Evolutionary conservation across 2,113 vertebrate genomes (phyloP).

Genomic region (Cyanocitta stelleri): DNA sequence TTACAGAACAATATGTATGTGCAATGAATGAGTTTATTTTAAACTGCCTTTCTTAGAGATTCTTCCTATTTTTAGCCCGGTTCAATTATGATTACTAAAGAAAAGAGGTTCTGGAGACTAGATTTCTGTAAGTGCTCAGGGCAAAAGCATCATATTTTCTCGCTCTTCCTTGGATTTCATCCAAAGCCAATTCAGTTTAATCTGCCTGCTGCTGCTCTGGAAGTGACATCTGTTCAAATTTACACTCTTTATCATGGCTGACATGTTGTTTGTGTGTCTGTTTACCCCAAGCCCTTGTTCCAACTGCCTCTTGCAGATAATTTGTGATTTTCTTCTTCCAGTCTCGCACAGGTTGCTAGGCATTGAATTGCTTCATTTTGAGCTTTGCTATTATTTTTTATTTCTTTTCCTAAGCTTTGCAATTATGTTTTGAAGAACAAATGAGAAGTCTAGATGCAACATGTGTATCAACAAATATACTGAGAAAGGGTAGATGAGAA

Average conservation of each 20-base stretch:
- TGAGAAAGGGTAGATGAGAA: neutral
- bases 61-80: neutral
- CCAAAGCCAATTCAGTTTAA: conserved; percentile 73
- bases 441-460: neutral
- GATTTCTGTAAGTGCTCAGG: conserved; percentile 2
- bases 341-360: conserved; percentile 57
- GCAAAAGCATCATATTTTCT: conserved; percentile 45
- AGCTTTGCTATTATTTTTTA: conserved; percentile 34
- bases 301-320: conserved; percentile 69
- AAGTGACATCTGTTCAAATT: conserved; percentile 81
- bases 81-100: neutral
- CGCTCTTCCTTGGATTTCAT: conserved; percentile 62
- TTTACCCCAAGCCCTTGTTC: conserved; percentile 71
- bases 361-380: conserved; percentile 45
- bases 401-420: conserved; percentile 15
- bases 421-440: conserved; percentile 41
- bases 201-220: conserved; percentile 73
- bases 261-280: conserved; percentile 73
- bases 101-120: conserved; percentile 46
- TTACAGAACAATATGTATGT: neutral
- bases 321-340: conserved; percentile 62
- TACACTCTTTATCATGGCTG: conserved; percentile 74
- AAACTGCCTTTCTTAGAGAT: neutral
- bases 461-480: neutral
- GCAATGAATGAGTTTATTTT: neutral